phyloP scores from a whole-genome alignment of 2,797 vertebrate species.

The Anomalospiza imberbis region DNA sequence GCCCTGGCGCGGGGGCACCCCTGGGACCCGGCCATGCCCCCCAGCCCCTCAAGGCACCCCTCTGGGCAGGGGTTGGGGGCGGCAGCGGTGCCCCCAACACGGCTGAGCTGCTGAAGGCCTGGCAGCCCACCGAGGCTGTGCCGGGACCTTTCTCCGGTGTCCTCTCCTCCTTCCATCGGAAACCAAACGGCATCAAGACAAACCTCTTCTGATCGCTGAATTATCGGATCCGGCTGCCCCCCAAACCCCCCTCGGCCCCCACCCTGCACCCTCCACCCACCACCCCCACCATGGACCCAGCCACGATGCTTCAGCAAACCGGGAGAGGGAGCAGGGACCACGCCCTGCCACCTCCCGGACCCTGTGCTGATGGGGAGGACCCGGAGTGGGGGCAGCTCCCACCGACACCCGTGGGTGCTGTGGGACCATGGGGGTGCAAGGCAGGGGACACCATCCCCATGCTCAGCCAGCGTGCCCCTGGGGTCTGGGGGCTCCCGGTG shows the following conservation, averaged over 20 bases:
- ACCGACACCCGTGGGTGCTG: background rate
- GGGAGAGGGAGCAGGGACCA: background rate
- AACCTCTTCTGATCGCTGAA: conserved; percentile 66
- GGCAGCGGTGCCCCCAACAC: conserved; percentile 78
- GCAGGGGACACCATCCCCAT: background rate
- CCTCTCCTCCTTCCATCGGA: conserved; percentile 94
- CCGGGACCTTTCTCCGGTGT: conserved; percentile 92
- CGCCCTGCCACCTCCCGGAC: background rate
- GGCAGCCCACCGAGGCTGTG: conserved; percentile 92
- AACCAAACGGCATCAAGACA: conserved; percentile 88
- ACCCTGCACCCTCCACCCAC: background rate
- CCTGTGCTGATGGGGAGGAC: background rate
- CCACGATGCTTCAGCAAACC: background rate
- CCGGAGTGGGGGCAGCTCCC: background rate
- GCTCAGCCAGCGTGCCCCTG: background rate
- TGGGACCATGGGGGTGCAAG: background rate
- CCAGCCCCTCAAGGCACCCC: conserved; percentile 85
- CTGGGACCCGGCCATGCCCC: conserved; percentile 78
- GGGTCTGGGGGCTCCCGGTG: background rate
- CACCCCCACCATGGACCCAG: background rate
- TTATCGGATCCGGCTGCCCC: background rate
- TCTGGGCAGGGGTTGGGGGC: conserved; percentile 80
- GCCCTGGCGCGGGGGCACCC: conserved; percentile 75
- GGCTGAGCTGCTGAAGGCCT: conserved; percentile 90
- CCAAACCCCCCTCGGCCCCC: background rate